Conservation (phyloP, 2,888 invertebrate species). For the Microctonus hyperodae region DNA sequence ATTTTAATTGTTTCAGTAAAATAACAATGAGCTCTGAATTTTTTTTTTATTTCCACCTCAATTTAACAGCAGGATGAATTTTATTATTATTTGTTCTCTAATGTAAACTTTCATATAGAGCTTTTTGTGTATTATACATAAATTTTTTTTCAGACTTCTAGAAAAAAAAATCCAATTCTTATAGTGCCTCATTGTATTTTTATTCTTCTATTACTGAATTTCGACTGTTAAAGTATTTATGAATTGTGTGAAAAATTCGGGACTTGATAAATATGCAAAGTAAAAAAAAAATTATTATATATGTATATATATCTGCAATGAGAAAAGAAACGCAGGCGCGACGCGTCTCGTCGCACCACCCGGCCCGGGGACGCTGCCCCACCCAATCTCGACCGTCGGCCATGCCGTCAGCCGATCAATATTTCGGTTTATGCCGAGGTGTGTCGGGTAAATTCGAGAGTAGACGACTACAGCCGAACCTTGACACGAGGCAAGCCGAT, state of each 20-base stretch:
- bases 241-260: constrained; percentile 2
- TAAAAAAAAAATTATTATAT: constrained; percentile 15
- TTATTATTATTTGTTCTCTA: too few species aligned
- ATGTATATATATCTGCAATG: constrained; percentile 9
- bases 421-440: constrained; percentile 62
- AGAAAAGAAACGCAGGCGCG: constrained; percentile 34
- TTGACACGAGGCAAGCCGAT: constrained; percentile 55
- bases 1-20: background rate
- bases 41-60: too few species aligned
- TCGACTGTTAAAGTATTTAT: background rate
- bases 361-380: constrained; percentile 39
- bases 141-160: too few species aligned
- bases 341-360: constrained; percentile 30
- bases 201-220: too few species aligned
- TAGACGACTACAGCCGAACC: constrained; percentile 45
- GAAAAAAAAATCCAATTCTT: too few species aligned
- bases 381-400: constrained; percentile 46
- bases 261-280: background rate
- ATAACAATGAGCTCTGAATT: too few species aligned
- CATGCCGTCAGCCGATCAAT: constrained; percentile 58
- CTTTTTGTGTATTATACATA: too few species aligned
- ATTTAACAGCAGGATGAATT: too few species aligned
- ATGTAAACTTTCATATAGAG: too few species aligned
- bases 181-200: background rate
- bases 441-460: constrained; percentile 35